These are phyloP conservation scores for Aphis craccivora DNA, from an alignment of 1,140 invertebrate species.

Conservation along the genomic window DNA sequence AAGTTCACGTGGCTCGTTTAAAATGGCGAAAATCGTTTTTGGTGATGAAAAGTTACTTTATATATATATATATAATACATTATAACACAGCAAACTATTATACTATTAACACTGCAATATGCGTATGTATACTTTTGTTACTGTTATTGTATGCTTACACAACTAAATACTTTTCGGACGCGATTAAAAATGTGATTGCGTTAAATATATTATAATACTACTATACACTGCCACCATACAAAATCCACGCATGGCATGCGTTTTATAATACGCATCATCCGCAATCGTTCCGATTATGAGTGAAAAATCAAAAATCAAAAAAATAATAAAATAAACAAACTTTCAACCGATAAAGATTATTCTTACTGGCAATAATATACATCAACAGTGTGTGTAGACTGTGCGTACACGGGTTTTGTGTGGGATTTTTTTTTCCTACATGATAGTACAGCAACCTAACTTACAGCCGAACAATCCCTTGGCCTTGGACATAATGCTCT, in stretches of 20 bases:
- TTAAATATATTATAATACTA: not conserved
- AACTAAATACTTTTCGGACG: not conserved
- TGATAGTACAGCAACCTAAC: slow-evolving; percentile 58
- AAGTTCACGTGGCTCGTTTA: not conserved
- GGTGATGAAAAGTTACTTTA: not conserved
- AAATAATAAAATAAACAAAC: not conserved
- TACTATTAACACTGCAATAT: not conserved
- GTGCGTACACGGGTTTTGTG: not conserved
- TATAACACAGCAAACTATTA: no score
- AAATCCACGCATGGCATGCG: slow-evolving; percentile 34
- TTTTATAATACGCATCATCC: not conserved
- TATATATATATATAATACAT: no score
- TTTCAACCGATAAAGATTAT: slow-evolving; percentile 38
- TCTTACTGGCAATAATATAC: slow-evolving; percentile 7
- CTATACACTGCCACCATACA: slow-evolving; percentile 1
- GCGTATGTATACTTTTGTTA: not conserved
- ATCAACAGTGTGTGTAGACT: not conserved
- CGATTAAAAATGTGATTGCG: not conserved
- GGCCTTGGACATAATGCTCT: slow-evolving; percentile 62
- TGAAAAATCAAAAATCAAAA: slow-evolving; percentile 2
- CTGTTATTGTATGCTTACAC: not conserved
- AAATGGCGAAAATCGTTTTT: not conserved
- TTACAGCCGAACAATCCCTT: slow-evolving; percentile 63
- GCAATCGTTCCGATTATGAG: not conserved
- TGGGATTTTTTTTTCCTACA: slow-evolving; percentile 26